Base-by-base conservation (phyloP, 2,797 vertebrate genomes). In the Hirundo rustica region DNA sequence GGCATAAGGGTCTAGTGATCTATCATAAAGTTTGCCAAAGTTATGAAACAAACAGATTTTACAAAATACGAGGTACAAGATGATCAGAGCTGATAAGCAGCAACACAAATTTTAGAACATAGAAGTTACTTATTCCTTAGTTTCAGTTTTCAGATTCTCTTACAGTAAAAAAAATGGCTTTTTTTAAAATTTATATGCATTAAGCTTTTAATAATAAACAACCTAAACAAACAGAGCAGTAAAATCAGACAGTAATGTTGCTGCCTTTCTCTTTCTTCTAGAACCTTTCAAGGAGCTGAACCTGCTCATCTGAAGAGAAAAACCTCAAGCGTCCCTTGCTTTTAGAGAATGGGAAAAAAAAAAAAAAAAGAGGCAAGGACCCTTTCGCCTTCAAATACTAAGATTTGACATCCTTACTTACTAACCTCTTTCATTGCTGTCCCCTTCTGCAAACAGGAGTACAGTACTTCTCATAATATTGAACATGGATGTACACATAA, bases 81-180 rank as follows among this genome's bases (percentile, higher is more conserved):
- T 32, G 55, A 83, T 67, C 27, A 79, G 27, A 74, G 9, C 40
- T 60, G 5, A 32, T 25, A 60, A 12, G 2, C 8, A 79, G 7
- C 16, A 36, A 77, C 6, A 7, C 7, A 53, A 55, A 65, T 53
- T 75, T 75, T 64, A 71, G 29, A 16, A 57, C 29, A 38, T 2
- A 44, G 14, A 25, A 13, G 3, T 36, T 83, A 54, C 7, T 42
- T 12, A 11, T 27, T 66, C 9, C 23, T 44, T 65, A 30, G 26
- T 53, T 86, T 47, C 19, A 89, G 36, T 27, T 55, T 50, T 16
- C 4, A 29, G 13, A 21, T 29, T 84, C 8, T 77, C 36, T n/a
- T 58, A 73, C 0, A 74, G 3, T 4, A 65, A 51, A 84, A 83
- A 70, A n/a, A 29, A 6, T 2, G 2, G 0, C 2, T 17, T 44